Evolutionary conservation across 2,797 vertebrate genomes (phyloP).

Genomic region (Acanthopagrus latus): DNA sequence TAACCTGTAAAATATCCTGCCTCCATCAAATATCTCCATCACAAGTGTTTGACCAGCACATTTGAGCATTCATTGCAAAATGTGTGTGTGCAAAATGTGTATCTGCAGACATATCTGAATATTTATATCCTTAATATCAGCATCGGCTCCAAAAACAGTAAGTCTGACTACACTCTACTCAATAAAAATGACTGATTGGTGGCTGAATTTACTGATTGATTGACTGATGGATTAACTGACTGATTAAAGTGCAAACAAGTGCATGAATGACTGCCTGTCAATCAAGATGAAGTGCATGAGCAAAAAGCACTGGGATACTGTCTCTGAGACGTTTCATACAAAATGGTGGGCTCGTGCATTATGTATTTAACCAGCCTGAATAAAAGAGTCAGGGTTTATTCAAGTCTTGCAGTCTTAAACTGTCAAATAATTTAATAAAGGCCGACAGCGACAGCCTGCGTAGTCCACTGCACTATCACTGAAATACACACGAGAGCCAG

Average conservation of each 20-base stretch:
- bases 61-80: no score
- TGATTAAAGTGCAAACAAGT: constrained; percentile 32
- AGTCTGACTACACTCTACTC: background rate
- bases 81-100: no score
- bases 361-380: constrained; percentile 29
- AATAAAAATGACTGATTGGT: background rate
- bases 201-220: no score
- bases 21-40: no score
- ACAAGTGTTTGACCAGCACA: no score
- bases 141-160: no score
- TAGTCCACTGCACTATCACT: constrained; percentile 26
- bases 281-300: constrained; percentile 11
- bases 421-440: constrained; percentile 34
- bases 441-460: constrained; percentile 41
- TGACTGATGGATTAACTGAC: background rate
- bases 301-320: constrained; percentile 16
- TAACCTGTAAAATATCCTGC: no score
- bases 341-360: constrained; percentile 68
- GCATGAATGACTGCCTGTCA: constrained; percentile 22
- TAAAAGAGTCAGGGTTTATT: background rate
- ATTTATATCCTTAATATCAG: no score
- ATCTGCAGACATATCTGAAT: no score
- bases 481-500: constrained; percentile 4
- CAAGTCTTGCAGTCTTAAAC: background rate
- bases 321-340: constrained; percentile 44